Evolutionary conservation across 2,888 invertebrate genomes (phyloP), one percentile per base, ranked within the genome.

Genomic region (Nemoura dubitans): DNA sequence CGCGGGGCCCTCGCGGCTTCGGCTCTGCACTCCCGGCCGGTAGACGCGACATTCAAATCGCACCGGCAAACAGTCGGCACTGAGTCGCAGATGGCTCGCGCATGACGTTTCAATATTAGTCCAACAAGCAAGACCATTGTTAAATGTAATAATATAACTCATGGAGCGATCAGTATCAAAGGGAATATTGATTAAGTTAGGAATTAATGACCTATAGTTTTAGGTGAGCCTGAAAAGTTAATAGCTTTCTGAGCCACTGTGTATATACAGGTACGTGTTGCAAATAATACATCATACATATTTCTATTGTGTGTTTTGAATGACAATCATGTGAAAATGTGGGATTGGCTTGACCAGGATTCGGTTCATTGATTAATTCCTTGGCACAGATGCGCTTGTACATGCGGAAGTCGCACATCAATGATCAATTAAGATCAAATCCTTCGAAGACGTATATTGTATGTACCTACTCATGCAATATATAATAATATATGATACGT

Each of bases 61-160:
- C 59, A 59, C 21, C 59, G 21, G 14, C 59, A 59, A 59, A 21
- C 10, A 3, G 21, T 21, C 21, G 1, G 10, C 59, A 59, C 14
- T 10, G 59, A 59, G 21, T 21, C 14, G 81, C 27, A 80, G 14
- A 80, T 14, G 80, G 27, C n/a, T 10, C 26, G 27, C 3, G 77
- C 87, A 85, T 87, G 86, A 84, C 86, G 83, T 87, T 86, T 86
- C 87, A 87, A 86, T 86, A 87, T 85, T 85, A 29, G 59, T 43
- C 28, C 85, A 77, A 36, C 76, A 86, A 29, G 26, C 30, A 86
- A 82, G 78, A 86, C 30, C 77, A n/a, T 28, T 28, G 30, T 76
- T 25, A 84, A 76, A 76, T 76, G 59, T 16, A 76, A 76, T 84
- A 76, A 76, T 76, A 29, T 14, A 81, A 81, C 81, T 30, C 81